Conservation (phyloP, 2,888 invertebrate species). For the Lamellibrachia satsuma region DNA sequence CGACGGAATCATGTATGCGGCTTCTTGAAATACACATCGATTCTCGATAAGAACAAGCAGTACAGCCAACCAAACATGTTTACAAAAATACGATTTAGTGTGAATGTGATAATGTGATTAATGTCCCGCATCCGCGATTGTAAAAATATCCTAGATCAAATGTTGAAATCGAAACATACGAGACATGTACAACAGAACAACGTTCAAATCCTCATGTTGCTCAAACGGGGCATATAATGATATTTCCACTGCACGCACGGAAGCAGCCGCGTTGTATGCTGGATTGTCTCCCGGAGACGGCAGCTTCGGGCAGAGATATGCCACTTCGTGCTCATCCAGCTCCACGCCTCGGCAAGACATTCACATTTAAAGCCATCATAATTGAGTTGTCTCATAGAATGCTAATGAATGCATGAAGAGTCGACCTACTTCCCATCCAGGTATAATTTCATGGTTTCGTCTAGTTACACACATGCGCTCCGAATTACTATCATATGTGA, state of each 20-base stretch:
- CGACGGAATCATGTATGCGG: background rate
- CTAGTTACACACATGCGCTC: background rate
- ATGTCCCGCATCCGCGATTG: background rate
- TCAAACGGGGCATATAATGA: background rate
- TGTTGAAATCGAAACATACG: conserved; percentile 1
- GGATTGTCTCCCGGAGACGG: background rate
- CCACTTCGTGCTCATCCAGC: background rate
- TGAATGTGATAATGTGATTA: background rate
- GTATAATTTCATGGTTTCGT: background rate
- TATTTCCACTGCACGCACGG: background rate
- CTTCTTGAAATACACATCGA: background rate
- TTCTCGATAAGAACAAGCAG: background rate
- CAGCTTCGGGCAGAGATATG: background rate
- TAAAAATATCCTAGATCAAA: conserved; percentile 3
- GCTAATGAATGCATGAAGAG: background rate
- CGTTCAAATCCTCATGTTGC: background rate
- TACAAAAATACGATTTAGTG: conserved; percentile 11
- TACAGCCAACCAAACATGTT: background rate
- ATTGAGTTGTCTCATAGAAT: background rate
- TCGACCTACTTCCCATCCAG: background rate
- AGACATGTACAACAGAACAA: background rate
- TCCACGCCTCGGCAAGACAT: background rate
- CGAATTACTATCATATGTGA: background rate
- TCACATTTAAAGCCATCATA: background rate
- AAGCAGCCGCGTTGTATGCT: background rate